Percentiles rank a stretch among this genome's conserved stretches.
phyloP scores from a whole-genome alignment of 2,113 vertebrate species.

The Epinephelus cyanopodus region DNA sequence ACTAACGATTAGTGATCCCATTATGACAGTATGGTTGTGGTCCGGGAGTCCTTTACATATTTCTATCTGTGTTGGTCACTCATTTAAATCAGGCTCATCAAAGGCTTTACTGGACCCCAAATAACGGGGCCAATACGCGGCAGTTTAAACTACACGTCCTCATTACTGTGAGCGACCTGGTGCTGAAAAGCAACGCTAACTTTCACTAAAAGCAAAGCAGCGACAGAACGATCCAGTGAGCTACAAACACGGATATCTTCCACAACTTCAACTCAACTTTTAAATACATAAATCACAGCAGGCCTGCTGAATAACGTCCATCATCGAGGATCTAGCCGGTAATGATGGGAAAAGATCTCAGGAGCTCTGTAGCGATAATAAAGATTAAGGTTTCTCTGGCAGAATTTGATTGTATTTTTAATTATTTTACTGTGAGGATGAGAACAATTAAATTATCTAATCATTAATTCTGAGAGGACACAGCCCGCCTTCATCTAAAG shows the following conservation, averaged over 20 bases:
- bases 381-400: background rate
- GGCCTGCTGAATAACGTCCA: slow-evolving; percentile 14
- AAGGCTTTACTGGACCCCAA: slow-evolving; percentile 30
- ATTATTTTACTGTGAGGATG: background rate
- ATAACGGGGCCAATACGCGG: slow-evolving; percentile 34
- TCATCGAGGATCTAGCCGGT: background rate
- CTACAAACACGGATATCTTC: background rate
- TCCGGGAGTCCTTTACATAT: background rate
- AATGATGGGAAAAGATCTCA: background rate
- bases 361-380: background rate
- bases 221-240: background rate
- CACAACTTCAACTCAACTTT: slow-evolving; percentile 9
- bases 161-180: slow-evolving; percentile 17
- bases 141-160: slow-evolving; percentile 44
- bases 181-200: slow-evolving; percentile 32
- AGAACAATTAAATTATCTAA: background rate
- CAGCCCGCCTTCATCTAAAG: background rate
- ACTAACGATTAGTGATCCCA: background rate
- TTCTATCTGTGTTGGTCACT: background rate
- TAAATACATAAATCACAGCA: background rate
- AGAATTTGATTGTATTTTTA: background rate
- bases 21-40: no score
- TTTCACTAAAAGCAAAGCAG: slow-evolving; percentile 20
- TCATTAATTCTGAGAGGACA: background rate
- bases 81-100: slow-evolving; percentile 42